phyloP scores from a whole-genome alignment of 2,888 invertebrate genomes.

The Lathronympha strigana region DNA sequence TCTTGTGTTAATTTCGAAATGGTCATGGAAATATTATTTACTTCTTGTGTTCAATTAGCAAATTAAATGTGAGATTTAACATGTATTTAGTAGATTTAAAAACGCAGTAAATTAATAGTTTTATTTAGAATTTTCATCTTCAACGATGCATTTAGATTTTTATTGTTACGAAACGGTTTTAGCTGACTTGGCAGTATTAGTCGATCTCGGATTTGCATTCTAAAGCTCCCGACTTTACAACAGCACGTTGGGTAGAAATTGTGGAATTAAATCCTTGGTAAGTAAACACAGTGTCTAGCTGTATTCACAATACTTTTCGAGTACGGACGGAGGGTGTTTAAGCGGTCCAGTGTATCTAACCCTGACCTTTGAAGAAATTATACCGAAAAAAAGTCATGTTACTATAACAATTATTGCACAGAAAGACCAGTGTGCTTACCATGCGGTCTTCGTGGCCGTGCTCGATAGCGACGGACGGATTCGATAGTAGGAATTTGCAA shows the following conservation, averaged over 20 bases:
- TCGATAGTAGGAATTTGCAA: too few relatives aligned
- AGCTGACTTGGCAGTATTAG: not conserved
- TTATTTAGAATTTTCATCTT: too few relatives aligned
- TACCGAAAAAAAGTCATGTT: too few relatives aligned
- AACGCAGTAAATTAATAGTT: too few relatives aligned
- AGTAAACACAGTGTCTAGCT: not conserved
- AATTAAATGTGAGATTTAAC: slow-evolving; percentile 37
- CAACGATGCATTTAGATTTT: too few relatives aligned
- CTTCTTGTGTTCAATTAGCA: slow-evolving; percentile 30
- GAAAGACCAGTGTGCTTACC: too few relatives aligned
- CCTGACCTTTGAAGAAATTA: not conserved
- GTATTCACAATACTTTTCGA: not conserved
- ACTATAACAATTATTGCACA: too few relatives aligned
- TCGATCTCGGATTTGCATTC: not conserved
- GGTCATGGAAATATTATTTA: slow-evolving; percentile 22
- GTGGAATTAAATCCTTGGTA: slow-evolving; percentile 1
- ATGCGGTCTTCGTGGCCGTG: too few relatives aligned
- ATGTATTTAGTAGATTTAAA: not conserved
- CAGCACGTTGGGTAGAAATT: not conserved
- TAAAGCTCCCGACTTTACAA: not conserved
- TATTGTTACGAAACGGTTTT: not conserved
- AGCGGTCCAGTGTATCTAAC: not conserved
- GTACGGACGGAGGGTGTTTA: not conserved
- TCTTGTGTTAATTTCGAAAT: slow-evolving; percentile 44
- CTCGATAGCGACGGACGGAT: too few relatives aligned